phyloP scores from a whole-genome alignment of 2,888 invertebrate species.

The Unio pictorum region DNA sequence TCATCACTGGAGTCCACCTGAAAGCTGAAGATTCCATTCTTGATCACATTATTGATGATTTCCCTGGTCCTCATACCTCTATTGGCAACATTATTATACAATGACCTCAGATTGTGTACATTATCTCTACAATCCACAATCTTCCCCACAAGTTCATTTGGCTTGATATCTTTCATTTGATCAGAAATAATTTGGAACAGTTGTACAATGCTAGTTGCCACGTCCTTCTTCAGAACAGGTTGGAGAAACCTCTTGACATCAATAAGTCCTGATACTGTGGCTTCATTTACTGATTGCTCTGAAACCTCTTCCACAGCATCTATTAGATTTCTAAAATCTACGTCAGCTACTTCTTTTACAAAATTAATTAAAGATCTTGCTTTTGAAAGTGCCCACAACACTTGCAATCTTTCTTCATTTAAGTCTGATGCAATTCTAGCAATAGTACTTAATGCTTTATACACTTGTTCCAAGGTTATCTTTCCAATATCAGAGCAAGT shows the following conservation, averaged over 20 bases:
- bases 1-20: constrained; percentile 1
- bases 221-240: constrained; percentile 15
- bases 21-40: constrained; percentile 27
- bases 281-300: constrained; percentile 42
- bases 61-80: constrained; percentile 43
- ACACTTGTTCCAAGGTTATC: neutral
- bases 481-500: constrained; percentile 3
- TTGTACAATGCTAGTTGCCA: fast-evolving
- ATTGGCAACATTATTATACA: constrained; percentile 45
- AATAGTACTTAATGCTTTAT: constrained; percentile 10
- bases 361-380: constrained; percentile 31
- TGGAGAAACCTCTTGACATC: constrained; percentile 36
- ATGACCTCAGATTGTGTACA: constrained; percentile 34
- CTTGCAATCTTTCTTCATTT: no score
- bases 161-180: constrained; percentile 8
- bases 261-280: constrained; percentile 42
- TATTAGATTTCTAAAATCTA: constrained; percentile 43
- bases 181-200: constrained; percentile 5
- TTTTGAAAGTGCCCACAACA: constrained; percentile 17
- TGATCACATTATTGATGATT: constrained; percentile 30
- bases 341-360: constrained; percentile 26
- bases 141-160: constrained; percentile 21
- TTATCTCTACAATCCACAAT: constrained; percentile 32
- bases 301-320: constrained; percentile 52
- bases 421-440: neutral